phyloP scores from a whole-genome alignment of 1,140 invertebrate species.

The Drosophila tani region DNA sequence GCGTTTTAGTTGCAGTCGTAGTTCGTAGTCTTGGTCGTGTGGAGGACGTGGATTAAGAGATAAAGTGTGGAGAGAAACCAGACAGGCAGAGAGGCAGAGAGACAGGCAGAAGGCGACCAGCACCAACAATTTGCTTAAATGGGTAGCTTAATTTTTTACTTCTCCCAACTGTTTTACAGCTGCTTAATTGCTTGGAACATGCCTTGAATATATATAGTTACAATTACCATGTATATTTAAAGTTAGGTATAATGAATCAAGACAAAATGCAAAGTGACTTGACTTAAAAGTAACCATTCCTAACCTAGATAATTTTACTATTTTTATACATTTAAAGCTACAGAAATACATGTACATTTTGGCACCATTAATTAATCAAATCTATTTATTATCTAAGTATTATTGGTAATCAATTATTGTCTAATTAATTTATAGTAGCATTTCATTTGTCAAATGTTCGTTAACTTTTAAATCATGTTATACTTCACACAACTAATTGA shows the following conservation, averaged over 20 bases:
- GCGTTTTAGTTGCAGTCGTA: constrained; percentile 73
- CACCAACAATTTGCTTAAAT: constrained; percentile 68
- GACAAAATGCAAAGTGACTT: constrained; percentile 52
- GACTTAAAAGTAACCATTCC: constrained; percentile 1
- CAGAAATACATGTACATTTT: neutral
- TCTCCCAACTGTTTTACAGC: constrained; percentile 35
- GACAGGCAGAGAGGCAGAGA: constrained; percentile 62
- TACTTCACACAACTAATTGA: neutral
- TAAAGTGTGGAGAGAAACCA: constrained; percentile 33
- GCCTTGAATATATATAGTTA: constrained; percentile 54
- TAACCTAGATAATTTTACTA: neutral
- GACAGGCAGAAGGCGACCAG: constrained; percentile 68
- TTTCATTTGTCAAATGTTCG: neutral
- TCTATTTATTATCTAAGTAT: neutral
- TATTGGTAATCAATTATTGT: too few species aligned
- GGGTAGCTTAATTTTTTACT: constrained; percentile 48
- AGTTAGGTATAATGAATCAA: constrained; percentile 31
- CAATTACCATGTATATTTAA: constrained; percentile 38
- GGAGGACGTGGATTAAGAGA: constrained; percentile 50
- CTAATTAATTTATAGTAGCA: neutral
- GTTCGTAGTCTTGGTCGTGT: constrained; percentile 22
- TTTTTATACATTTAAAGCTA: too few species aligned
- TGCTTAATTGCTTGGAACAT: constrained; percentile 66
- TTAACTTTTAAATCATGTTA: neutral
- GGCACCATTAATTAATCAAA: too few species aligned